Conservation (phyloP, 2,888 invertebrate species). For the Siphonodentalium dalli region DNA sequence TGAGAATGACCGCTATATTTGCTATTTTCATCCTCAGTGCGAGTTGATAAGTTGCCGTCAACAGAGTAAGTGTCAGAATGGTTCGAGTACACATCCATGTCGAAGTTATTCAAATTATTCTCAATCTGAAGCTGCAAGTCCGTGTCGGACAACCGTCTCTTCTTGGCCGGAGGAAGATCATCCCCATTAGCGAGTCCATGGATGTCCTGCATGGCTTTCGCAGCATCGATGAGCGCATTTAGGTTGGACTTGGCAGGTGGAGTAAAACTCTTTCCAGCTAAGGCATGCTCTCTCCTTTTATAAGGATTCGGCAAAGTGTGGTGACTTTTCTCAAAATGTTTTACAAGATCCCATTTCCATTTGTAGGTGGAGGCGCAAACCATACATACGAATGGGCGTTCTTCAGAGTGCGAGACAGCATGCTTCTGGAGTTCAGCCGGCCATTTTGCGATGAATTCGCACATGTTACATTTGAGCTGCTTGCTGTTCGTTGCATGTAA, state of each 20-base stretch:
- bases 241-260: constrained; percentile 17
- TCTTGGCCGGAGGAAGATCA: constrained; percentile 27
- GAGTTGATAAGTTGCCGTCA: no score
- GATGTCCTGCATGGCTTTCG: no score
- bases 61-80: no score
- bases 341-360: constrained; percentile 64
- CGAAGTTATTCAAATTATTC: no score
- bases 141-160: constrained; percentile 39
- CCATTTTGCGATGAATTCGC: constrained; percentile 61
- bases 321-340: constrained; percentile 64
- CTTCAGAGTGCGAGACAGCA: constrained; percentile 61
- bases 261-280: constrained; percentile 16
- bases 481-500: constrained; percentile 31
- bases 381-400: constrained; percentile 59
- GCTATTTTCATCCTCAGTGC: no score
- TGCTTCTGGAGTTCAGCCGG: constrained; percentile 63
- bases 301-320: constrained; percentile 60
- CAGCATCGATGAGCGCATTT: no score
- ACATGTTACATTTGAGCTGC: constrained; percentile 61
- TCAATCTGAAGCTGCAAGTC: constrained; percentile 30
- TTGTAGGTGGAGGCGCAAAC: constrained; percentile 63
- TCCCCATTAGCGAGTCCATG: constrained; percentile 9
- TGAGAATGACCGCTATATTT: no score
- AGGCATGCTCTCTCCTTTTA: constrained; percentile 48
- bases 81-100: no score